These are phyloP conservation scores for Stramonita haemastoma DNA, from an alignment of 2,888 invertebrate genomes.

Conservation along the genomic window DNA sequence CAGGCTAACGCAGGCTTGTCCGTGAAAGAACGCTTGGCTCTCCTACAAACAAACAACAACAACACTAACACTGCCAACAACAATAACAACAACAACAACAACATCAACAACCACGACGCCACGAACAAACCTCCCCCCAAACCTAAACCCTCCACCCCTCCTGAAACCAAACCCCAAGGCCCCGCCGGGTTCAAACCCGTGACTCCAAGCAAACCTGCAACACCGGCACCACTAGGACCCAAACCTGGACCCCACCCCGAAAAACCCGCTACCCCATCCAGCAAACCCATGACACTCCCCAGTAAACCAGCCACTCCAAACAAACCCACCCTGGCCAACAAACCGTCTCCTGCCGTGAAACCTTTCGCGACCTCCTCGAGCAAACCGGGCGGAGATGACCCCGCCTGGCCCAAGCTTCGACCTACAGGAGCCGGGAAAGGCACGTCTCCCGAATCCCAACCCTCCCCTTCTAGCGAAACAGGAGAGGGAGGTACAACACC, in stretches of 20 bases:
- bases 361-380: neutral
- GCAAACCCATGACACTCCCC: neutral
- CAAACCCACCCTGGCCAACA: neutral
- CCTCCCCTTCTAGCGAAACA: neutral
- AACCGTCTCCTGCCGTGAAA: neutral
- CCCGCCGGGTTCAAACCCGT: neutral
- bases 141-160: neutral
- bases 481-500: neutral
- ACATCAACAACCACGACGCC: neutral
- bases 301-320: neutral
- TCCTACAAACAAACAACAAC: slow-evolving; percentile 23
- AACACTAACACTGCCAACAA: neutral
- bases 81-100: neutral
- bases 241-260: neutral
- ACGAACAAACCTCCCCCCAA: slow-evolving; percentile 6
- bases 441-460: neutral
- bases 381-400: neutral
- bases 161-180: neutral
- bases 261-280: neutral
- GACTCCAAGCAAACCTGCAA: neutral
- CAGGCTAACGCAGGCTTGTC: slow-evolving; percentile 13
- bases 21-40: slow-evolving; percentile 38
- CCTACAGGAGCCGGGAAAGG: neutral
- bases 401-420: neutral
- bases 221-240: neutral